Conservation (phyloP, 2,888 invertebrate genomes). For the Busseola fusca region DNA sequence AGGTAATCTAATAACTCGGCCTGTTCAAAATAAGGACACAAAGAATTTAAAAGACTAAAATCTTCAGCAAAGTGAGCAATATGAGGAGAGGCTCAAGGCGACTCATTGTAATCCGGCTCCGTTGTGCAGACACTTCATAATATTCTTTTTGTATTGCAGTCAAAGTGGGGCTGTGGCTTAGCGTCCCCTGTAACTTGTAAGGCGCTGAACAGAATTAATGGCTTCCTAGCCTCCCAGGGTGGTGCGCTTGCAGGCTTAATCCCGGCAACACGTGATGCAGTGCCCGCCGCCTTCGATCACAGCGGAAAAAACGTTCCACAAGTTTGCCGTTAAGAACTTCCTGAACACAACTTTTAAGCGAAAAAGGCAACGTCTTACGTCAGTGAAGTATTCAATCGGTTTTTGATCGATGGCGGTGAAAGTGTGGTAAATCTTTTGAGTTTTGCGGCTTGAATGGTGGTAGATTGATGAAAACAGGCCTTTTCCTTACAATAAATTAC, state of each 20-base stretch:
- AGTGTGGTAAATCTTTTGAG: constrained; percentile 27
- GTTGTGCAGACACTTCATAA: constrained; percentile 67
- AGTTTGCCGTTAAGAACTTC: constrained; percentile 58
- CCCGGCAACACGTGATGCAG: constrained; percentile 73
- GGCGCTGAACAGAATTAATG: constrained; percentile 82
- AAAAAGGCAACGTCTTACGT: constrained; percentile 51
- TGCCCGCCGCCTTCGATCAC: constrained; percentile 55
- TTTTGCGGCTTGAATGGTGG: constrained; percentile 6
- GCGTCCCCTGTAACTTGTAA: constrained; percentile 75
- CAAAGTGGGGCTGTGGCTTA: constrained; percentile 72
- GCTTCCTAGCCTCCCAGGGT: constrained; percentile 61
- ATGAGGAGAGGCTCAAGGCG: constrained; percentile 61
- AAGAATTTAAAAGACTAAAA: constrained; percentile 57
- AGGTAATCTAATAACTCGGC: constrained; percentile 48
- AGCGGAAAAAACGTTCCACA: constrained; percentile 54
- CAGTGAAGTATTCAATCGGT: constrained; percentile 28
- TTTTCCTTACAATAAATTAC: not conserved
- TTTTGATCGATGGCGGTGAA: constrained; percentile 40
- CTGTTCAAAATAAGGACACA: constrained; percentile 35
- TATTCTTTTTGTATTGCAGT: constrained; percentile 75
- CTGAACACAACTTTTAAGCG: constrained; percentile 47
- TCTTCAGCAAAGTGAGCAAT: constrained; percentile 62
- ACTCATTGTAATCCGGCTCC: constrained; percentile 72
- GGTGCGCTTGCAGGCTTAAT: constrained; percentile 73
- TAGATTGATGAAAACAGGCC: not conserved